Base-by-base conservation (phyloP, 2,113 vertebrate species). In the Pomatostomus ruficeps region DNA sequence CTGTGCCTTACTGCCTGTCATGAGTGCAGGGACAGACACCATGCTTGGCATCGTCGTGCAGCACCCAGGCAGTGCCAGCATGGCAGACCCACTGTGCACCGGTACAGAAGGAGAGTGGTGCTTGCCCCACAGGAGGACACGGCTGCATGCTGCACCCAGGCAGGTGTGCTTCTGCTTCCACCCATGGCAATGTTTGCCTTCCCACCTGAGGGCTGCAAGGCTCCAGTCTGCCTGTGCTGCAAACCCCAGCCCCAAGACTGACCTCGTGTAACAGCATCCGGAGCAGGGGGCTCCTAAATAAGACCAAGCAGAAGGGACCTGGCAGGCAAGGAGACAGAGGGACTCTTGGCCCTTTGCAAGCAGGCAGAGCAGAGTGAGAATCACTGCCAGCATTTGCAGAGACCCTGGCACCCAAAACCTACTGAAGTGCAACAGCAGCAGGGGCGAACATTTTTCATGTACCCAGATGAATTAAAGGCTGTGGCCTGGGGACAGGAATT, bases 251-350 rank as follows among this genome's bases (percentile, higher is more conserved):
- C 70, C 59, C 24, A 5, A 54, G 46, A 17, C 33, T 12, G 14
- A 77, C 38, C 57, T 46, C 0, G 0, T 3, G 0, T 12, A 54
- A 26, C 38, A 59, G 43, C n/a, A 63, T 33, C 35, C 14, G 19
- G 18, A 45, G 12, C 2, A 0, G 2, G n/a, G 31, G 12, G 31
- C 20, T 76, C 24, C 40, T 16, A 48, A 55, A 22, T 7, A 31
- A 65, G 15, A 63, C 15, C 52, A 19, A 72, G 49, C 33, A 58
- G 48, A 26, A 49, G 40, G 8, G 29, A 55, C 23, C 29, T 29
- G 28, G 38, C 58, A 61, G 85, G 36, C 2, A 40, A 45, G 58
- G 38, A 72, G 48, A 16, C 49, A 61, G 49, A 28, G 11, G 6
- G 5, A 67, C 52, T 22, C 40, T 45, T 10, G 43, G 70, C 14